Conservation (phyloP, 2,888 invertebrate species). For the Luffia ferchaultella region DNA sequence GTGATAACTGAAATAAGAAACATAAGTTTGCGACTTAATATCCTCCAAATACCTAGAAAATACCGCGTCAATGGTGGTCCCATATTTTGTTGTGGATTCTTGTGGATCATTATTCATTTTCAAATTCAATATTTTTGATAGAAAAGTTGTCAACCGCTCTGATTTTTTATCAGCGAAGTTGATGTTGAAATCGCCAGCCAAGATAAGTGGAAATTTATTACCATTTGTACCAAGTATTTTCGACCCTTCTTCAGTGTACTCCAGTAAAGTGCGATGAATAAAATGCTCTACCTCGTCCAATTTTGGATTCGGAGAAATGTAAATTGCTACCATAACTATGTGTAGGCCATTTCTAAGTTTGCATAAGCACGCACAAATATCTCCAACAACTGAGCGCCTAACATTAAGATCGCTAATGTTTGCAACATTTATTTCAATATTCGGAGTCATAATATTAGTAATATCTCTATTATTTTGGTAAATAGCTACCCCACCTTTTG, state of each 20-base stretch:
- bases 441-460: slow-evolving; percentile 18
- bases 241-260: slow-evolving; percentile 17
- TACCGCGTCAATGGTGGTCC: slow-evolving; percentile 15
- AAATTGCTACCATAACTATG: slow-evolving; percentile 19
- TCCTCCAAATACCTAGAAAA: slow-evolving; percentile 10
- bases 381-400: slow-evolving; percentile 16
- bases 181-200: slow-evolving; percentile 18
- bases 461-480: slow-evolving; percentile 18
- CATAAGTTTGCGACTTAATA: slow-evolving; percentile 13
- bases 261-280: slow-evolving; percentile 20
- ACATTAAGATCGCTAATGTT: slow-evolving; percentile 17
- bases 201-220: slow-evolving; percentile 18
- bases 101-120: slow-evolving; percentile 14
- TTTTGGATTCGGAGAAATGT: slow-evolving; percentile 21
- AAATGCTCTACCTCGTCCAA: slow-evolving; percentile 20
- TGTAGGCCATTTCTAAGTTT: slow-evolving; percentile 18
- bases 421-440: slow-evolving; percentile 20
- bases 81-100: slow-evolving; percentile 16
- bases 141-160: slow-evolving; percentile 16
- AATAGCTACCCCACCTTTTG: slow-evolving; percentile 21
- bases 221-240: slow-evolving; percentile 18
- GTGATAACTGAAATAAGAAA: neutral
- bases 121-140: slow-evolving; percentile 17
- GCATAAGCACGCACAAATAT: slow-evolving; percentile 18
- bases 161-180: slow-evolving; percentile 17